These are phyloP conservation scores for Antechinus flavipes DNA, from an alignment of 2,113 vertebrate genomes.

Conservation along the genomic window DNA sequence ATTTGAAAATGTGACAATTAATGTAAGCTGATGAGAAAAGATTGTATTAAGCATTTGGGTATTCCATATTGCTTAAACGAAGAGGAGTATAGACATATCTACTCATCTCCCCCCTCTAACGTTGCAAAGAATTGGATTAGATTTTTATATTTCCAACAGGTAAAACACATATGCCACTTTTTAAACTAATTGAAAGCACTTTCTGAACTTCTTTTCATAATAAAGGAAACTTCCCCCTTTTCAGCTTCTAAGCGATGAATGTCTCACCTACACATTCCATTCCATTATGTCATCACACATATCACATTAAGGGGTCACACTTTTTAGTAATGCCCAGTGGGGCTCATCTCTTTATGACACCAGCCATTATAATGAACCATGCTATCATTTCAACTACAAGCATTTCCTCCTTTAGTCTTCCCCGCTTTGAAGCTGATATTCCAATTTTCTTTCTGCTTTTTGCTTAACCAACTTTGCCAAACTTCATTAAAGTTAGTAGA, in stretches of 20 bases:
- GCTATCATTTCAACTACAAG: not conserved
- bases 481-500: not conserved
- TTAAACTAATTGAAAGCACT: not conserved
- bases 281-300: not conserved
- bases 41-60: not conserved
- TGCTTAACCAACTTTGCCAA: not conserved
- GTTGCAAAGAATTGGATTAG: not conserved
- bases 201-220: not conserved
- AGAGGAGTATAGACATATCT: not conserved
- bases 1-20: not conserved
- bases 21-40: not conserved
- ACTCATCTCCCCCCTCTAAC: not conserved
- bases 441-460: not conserved
- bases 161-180: not conserved
- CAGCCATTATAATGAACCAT: not conserved
- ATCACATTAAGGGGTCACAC: not conserved
- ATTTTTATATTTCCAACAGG: not conserved
- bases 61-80: not conserved
- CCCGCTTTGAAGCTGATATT: not conserved
- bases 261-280: not conserved
- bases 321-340: not conserved
- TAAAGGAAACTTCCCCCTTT: not conserved
- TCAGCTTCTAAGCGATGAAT: not conserved
- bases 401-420: not conserved
- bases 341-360: not conserved